Base-by-base conservation (phyloP, 2,113 vertebrate species). In the Ammodytes dubius region DNA sequence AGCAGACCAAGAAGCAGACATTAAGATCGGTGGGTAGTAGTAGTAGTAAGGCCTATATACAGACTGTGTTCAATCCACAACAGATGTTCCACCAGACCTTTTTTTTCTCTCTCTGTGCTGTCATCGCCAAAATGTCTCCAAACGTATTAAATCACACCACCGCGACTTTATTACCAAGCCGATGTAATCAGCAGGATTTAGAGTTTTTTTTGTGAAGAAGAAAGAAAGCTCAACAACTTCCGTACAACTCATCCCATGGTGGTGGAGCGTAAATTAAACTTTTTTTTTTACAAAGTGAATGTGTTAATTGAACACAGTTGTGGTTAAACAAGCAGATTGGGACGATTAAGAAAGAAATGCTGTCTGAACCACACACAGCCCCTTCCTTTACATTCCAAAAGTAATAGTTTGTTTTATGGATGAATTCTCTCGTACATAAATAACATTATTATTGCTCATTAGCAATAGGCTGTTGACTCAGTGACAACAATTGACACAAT, bases 1-100 rank as follows among this genome's bases (percentile, higher is more conserved):
- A 0, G 92, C 93, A 0, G 94, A 96, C 70, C 76, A 93, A 6
- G 93, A 95, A 4, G 97, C 97, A 0, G 98, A 99, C 90, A 94
- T 99, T 17, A 96, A 96, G 71, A 99, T 99, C 19, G 98, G 98
- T 99, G 91, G 79, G 95, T 85, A 27, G 27, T 27, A 27, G 27
- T 27, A 27, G 27, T 27, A 27, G 27, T 27, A 27, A 27, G 27
- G 27, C 27, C 27, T 27, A 27, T 27, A 27, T 27, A 27, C 27
- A 27, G 27, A 27, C 27, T 73, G 76, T 42, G 58, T 56, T 74
- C 70, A 56, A n/a, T 61, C 75, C 65, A 40, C 77, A 47, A 67
- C 80, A 85, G 83, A 90, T 83, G 79, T 83, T 81, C 42, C 52
- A 77, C 42, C 46, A 74, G 75, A 67, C 65, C 42, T 74, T 58